A percentile compares a stretch with the other conserved stretches of the same genome.
These are phyloP conservation scores for Leucoma salicis DNA, from an alignment of 2,888 invertebrate genomes.

Conservation along the genomic window DNA sequence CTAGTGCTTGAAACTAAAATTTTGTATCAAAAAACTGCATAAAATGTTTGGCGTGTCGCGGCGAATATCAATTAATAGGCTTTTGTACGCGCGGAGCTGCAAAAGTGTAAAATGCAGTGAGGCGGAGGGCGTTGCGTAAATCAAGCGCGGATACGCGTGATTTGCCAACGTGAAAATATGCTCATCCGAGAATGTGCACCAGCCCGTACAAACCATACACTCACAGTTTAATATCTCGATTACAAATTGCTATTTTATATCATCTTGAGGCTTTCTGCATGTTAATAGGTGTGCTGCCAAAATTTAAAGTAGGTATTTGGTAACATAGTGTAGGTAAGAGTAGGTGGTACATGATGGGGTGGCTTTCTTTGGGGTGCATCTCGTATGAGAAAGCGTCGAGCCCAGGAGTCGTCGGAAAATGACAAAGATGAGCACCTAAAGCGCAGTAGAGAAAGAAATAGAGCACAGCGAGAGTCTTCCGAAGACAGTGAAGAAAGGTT, in stretches of 20 bases:
- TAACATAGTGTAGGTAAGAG: too few species aligned
- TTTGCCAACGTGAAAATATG: slow-evolving; percentile 66
- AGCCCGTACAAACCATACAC: neutral
- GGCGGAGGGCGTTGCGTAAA: slow-evolving; percentile 74
- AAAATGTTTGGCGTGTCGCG: slow-evolving; percentile 54
- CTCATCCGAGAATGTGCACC: slow-evolving; percentile 23
- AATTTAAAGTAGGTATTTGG: too few species aligned
- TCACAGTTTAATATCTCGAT: neutral
- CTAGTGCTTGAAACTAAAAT: slow-evolving; percentile 25
- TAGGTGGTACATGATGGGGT: too few species aligned
- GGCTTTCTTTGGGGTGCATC: too few species aligned
- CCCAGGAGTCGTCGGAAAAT: too few species aligned
- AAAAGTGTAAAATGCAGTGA: slow-evolving; percentile 79
- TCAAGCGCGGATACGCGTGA: slow-evolving; percentile 64
- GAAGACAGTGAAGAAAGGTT: too few species aligned
- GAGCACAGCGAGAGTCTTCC: too few species aligned
- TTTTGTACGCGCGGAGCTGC: slow-evolving; percentile 71
- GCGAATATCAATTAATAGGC: slow-evolving; percentile 75
- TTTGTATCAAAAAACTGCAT: slow-evolving; percentile 29
- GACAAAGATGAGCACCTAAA: too few species aligned
- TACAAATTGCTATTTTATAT: neutral
- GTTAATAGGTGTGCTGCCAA: too few species aligned
- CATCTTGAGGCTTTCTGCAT: too few species aligned
- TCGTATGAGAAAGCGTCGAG: too few species aligned
- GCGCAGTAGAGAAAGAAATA: too few species aligned